phyloP scores from a whole-genome alignment of 1,140 invertebrate genomes.

The Pollicipes pollicipes region DNA sequence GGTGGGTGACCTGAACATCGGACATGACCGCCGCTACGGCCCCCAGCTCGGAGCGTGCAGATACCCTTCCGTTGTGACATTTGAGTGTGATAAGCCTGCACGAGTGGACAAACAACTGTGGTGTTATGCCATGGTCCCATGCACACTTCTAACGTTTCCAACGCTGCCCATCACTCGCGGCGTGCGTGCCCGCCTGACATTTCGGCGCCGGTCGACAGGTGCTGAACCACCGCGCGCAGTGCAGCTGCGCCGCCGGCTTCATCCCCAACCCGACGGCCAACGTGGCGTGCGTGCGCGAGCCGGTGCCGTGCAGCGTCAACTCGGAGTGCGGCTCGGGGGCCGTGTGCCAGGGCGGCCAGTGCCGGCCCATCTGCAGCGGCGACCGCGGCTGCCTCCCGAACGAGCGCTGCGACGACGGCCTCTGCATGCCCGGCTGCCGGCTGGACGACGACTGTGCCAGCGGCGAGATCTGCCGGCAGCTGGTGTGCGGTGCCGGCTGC shows the following conservation, averaged over 20 bases:
- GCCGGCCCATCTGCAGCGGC: slow-evolving; percentile 53
- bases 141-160: too few species aligned
- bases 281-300: slow-evolving; percentile 58
- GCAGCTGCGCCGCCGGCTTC: slow-evolving; percentile 53
- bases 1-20: too few species aligned
- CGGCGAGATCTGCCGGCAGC: slow-evolving; percentile 62
- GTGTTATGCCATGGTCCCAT: too few species aligned
- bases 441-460: slow-evolving; percentile 58
- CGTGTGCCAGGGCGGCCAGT: slow-evolving; percentile 45
- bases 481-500: slow-evolving; percentile 59
- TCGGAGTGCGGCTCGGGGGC: slow-evolving; percentile 49
- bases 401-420: slow-evolving; percentile 45
- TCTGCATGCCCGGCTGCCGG: slow-evolving; percentile 51
- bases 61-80: too few species aligned
- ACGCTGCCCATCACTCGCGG: too few species aligned
- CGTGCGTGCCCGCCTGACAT: too few species aligned
- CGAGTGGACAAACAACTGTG: too few species aligned
- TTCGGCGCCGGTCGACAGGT: too few species aligned
- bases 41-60: too few species aligned
- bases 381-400: slow-evolving; percentile 56
- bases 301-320: slow-evolving; percentile 47
- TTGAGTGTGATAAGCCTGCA: too few species aligned
- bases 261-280: slow-evolving; percentile 58
- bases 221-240: slow-evolving; percentile 58
- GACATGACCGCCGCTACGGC: slow-evolving; percentile 59